A percentile compares a stretch with the other conserved stretches of the same genome.
Conservation (phyloP, 37 sponge, comb jelly and placozoan genomes). For the Chondrilla cf. caribensis region DNA sequence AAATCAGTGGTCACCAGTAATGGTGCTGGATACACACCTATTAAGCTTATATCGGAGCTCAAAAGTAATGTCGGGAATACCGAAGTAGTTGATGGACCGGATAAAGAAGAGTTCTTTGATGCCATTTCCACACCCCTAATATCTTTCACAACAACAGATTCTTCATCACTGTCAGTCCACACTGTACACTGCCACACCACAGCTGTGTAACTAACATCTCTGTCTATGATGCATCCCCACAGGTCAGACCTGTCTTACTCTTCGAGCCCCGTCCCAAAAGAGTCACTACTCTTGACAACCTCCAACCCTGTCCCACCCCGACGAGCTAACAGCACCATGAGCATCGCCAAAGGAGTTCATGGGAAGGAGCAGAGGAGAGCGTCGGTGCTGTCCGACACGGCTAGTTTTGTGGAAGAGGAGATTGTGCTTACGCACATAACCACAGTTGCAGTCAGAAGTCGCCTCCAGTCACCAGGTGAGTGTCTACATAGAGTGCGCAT, state of each 20-base stretch:
- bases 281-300: not conserved
- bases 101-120: conserved; percentile 20
- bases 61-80: not conserved
- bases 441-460: not conserved
- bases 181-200: no score
- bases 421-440: not conserved
- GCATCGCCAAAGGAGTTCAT: not conserved
- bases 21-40: not conserved
- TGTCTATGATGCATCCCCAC: no score
- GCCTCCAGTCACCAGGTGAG: not conserved
- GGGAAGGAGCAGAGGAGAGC: not conserved
- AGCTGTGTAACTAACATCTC: no score
- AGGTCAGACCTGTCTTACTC: not conserved
- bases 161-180: no score
- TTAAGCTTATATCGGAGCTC: not conserved
- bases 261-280: not conserved
- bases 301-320: not conserved
- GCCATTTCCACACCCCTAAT: not conserved
- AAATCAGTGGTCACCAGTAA: no score
- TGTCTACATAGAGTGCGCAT: no score
- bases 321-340: not conserved
- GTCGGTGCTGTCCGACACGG: conserved; percentile 7
- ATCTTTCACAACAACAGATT: no score
- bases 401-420: not conserved
- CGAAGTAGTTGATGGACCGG: not conserved